Evolutionary conservation across 2,797 vertebrate genomes (phyloP), one percentile per base, ranked within the genome.

Genomic region (Anabacerthia variegaticeps): DNA sequence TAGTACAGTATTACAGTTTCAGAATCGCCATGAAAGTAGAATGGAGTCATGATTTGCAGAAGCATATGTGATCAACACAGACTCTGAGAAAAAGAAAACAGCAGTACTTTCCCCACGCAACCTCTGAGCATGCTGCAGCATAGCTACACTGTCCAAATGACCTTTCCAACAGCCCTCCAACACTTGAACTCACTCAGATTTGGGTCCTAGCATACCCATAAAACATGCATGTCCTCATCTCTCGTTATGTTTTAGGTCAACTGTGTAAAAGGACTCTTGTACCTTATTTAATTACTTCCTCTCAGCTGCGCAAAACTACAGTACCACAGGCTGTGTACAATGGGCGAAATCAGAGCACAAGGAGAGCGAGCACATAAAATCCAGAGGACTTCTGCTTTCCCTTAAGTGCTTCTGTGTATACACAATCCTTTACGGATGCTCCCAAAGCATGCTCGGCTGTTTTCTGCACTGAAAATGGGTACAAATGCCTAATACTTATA

Each of bases 281-380:
- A 81, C 74, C 82, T 75, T 72, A 72, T 79, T 90, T 90, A 85
- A 85, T 83, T 78, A 67, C 63, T 89, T 85, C 80, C 26, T 59
- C 58, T 90, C 54, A n/a, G 79, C 79, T 88, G 63, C 20, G 3
- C 71, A 63, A 90, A 62, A 21, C 62, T 63, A 23, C 58, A 75
- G 62, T 14, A 74, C 32, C 91, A 92, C 54, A 72, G 86, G 83
- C 75, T 85, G 58, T 30, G 58, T 30, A 51, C 0, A 0, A 65
- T 1, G 6, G 75, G 62, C 63, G n/a, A 88, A 92, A 92, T 54
- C 62, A 84, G 30, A 92, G 74, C 55, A 26, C 36, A 78, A 58
- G 62, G 82, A 89, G 27, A 85, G 27, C 0, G 0, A 27, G 72
- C 72, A 92, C 83, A 72, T 4, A 72, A 80, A 88, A 85, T 52